Base-by-base conservation (phyloP, 2,888 invertebrate genomes). In the Melinaea marsaeus region DNA sequence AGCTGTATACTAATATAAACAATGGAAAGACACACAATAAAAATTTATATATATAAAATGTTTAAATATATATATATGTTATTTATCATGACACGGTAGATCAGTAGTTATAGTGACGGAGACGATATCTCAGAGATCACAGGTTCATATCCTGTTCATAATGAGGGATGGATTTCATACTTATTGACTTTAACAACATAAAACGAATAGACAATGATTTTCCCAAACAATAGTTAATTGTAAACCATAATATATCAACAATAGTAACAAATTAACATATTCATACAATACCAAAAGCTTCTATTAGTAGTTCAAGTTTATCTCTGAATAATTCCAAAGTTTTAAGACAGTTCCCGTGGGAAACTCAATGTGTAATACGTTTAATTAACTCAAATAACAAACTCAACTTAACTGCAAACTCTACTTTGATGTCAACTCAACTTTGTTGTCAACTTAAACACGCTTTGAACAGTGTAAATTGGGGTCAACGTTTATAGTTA, bases 361-460 rank as follows among this genome's bases (percentile, higher is more conserved):
- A 47, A 13, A n/a, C 9, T 34, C n/a, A 64, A 64, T 42, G 60
- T 67, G 57, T 13, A 55, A 47, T 51, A 47, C 51, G 56, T 55
- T 58, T 58, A 64, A 57, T 58, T 58, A 64, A 67, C 46, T 55
- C 34, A 33, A 55, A 62, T 32, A 60, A 67, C 60, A 32, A 46
- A 56, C 22, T 22, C 22, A 22, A 22, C 22, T 22, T 22, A 22
- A 22, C 22, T 22, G 22, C 22, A 22, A 22, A 22, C 22, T 22
- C 22, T 22, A 22, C 22, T 22, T 22, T 22, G 22, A 22, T 22
- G 22, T 22, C 22, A 35, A 45, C 63, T 62, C 37, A 57, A 51
- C 51, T 22, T 51, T 32, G 51, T 51, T 51, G 51, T 48, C 48
- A 48, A 51, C 51, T 51, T 32, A 32, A 51, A 32, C 11, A 32